Percentiles rank a stretch among this genome's conserved stretches.
Evolutionary conservation across 2,113 vertebrate species (phyloP).

Genomic region (Gasterosteus nipponicus): DNA sequence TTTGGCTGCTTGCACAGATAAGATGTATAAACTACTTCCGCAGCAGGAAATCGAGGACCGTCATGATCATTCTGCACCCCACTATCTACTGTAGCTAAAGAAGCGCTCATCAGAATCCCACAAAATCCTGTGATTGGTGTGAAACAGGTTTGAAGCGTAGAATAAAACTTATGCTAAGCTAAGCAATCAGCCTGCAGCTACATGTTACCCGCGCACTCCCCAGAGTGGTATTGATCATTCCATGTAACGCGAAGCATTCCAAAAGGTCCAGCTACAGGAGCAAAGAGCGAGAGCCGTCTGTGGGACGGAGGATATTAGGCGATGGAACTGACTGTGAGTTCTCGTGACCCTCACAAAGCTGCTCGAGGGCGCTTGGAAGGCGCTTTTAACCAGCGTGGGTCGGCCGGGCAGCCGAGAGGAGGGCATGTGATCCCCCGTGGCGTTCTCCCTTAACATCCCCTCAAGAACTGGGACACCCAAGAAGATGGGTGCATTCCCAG

Average conservation of each 20-base stretch:
- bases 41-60: background rate
- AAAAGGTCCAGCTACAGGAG: background rate
- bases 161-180: background rate
- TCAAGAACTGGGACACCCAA: constrained; percentile 59
- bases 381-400: constrained; percentile 38
- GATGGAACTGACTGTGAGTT: constrained; percentile 14
- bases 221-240: background rate
- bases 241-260: background rate
- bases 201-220: background rate
- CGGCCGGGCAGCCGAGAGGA: constrained; percentile 19
- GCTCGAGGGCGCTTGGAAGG: constrained; percentile 45
- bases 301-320: constrained; percentile 11
- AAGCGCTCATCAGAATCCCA: background rate
- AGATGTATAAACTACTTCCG: too few relatives aligned
- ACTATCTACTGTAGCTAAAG: background rate
- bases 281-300: constrained; percentile 3
- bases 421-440: constrained; percentile 55
- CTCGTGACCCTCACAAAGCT: constrained; percentile 25
- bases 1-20: too few relatives aligned
- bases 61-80: background rate
- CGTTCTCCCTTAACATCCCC: constrained; percentile 44
- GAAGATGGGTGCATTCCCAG: constrained; percentile 53
- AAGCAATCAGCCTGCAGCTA: background rate
- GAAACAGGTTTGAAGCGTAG: background rate
- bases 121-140: background rate